These are phyloP conservation scores for Gulo gulo DNA, from an alignment of 2,113 vertebrate species.

Conservation along the genomic window DNA sequence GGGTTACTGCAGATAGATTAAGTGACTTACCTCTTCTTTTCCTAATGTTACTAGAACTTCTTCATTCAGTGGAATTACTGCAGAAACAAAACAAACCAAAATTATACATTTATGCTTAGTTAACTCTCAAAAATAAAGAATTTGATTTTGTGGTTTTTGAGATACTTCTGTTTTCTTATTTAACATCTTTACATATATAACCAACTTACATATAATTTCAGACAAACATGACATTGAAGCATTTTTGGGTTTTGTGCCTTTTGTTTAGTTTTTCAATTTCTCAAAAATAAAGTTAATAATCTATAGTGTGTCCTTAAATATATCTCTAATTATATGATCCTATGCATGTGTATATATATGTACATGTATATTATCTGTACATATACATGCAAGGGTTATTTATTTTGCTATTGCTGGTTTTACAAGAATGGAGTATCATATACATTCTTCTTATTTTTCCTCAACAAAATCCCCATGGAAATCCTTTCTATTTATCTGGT, in stretches of 20 bases:
- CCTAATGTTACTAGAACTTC: constrained; percentile 78
- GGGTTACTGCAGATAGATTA: constrained; percentile 22
- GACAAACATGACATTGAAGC: neutral
- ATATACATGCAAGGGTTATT: neutral
- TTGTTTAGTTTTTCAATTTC: neutral
- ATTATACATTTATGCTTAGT: constrained; percentile 14
- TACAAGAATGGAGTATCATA: neutral
- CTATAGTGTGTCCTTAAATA: neutral
- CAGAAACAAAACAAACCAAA: constrained; percentile 75
- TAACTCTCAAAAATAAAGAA: constrained; percentile 38
- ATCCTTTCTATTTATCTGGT: neutral
- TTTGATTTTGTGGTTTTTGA: constrained; percentile 9
- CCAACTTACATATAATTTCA: neutral
- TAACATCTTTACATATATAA: neutral
- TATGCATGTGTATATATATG: neutral
- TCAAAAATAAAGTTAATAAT: constrained; percentile 18
- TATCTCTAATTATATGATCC: neutral
- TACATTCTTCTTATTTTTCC: neutral
- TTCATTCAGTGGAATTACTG: constrained; percentile 79
- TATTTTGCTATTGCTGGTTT: neutral
- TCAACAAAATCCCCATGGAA: neutral
- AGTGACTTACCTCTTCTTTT: constrained; percentile 83
- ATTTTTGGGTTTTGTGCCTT: neutral
- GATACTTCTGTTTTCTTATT: constrained; percentile 12
- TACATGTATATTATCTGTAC: neutral